Conservation (phyloP, 1,140 invertebrate species). For the Drosophila pseudoobscura region DNA sequence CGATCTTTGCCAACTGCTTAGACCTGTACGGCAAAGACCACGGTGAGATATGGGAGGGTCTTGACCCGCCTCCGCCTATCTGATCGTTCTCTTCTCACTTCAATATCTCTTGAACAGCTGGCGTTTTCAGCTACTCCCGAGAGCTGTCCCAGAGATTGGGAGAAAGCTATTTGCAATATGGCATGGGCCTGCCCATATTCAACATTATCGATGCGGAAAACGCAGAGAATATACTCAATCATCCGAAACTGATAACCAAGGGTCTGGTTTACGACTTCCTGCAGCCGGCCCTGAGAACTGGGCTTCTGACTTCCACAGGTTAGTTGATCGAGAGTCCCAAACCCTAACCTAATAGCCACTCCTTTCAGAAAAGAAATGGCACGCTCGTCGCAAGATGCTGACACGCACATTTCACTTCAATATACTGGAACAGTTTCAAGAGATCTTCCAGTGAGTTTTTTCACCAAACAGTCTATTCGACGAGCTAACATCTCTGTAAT, state of each 20-base stretch:
- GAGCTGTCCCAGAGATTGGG: conserved; percentile 5
- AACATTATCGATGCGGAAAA: conserved; percentile 62
- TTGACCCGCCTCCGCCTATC: conserved; percentile 8
- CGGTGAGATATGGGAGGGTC: conserved; percentile 17
- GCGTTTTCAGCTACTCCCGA: conserved; percentile 30
- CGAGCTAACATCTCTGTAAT: too few species aligned
- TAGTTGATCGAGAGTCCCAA: neutral
- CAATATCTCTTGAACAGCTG: conserved; percentile 14
- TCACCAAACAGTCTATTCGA: too few species aligned
- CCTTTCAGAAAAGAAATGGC: conserved; percentile 88
- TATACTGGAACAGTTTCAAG: conserved; percentile 90
- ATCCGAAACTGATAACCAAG: conserved; percentile 59
- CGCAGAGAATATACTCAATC: conserved; percentile 55
- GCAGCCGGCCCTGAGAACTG: conserved; percentile 87
- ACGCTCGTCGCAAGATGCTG: conserved; percentile 89
- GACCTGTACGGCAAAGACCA: conserved; percentile 49
- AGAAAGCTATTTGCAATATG: conserved; percentile 52
- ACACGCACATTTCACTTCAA: conserved; percentile 96
- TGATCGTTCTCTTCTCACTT: too few species aligned
- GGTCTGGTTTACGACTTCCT: conserved; percentile 84
- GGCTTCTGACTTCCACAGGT: conserved; percentile 86
- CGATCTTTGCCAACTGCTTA: conserved; percentile 54
- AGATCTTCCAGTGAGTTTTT: conserved; percentile 86
- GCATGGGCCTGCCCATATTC: conserved; percentile 22
- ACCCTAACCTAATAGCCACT: too few species aligned